Conservation (phyloP, 2,888 invertebrate species). For the Xylocampa areola region DNA sequence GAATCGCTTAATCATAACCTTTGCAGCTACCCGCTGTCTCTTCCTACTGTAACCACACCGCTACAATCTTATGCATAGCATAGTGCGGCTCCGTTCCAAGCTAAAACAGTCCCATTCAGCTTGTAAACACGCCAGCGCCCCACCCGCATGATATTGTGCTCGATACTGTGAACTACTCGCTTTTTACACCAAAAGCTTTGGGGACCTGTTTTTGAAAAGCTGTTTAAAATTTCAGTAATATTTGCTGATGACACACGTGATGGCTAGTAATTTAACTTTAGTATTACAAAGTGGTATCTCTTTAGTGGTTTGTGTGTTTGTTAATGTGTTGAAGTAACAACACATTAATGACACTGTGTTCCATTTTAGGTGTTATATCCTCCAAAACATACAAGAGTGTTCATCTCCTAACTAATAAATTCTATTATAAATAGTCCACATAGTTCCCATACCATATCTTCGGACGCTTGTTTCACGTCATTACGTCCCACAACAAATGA, state of each 20-base stretch:
- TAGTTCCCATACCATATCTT: neutral
- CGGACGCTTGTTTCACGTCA: slow-evolving; percentile 16
- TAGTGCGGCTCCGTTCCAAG: slow-evolving; percentile 66
- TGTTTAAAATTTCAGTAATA: slow-evolving; percentile 10
- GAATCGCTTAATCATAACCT: no score
- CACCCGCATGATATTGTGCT: slow-evolving; percentile 50
- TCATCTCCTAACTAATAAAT: neutral
- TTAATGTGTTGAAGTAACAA: no score
- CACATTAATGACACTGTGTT: no score
- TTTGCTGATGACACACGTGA: no score
- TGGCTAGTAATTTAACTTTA: no score
- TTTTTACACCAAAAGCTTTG: slow-evolving; percentile 43
- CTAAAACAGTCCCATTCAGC: slow-evolving; percentile 70
- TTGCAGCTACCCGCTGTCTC: slow-evolving; percentile 8
- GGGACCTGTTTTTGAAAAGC: slow-evolving; percentile 19
- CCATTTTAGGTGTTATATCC: no score
- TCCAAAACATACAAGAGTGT: neutral
- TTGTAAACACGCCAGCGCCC: slow-evolving; percentile 60
- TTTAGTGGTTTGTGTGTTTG: no score
- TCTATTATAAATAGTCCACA: slow-evolving; percentile 1
- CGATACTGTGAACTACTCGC: slow-evolving; percentile 55
- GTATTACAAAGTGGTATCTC: no score
- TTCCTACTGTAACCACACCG: slow-evolving; percentile 13
- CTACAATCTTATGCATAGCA: slow-evolving; percentile 70
- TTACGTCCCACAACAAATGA: slow-evolving; percentile 34